These are phyloP conservation scores for Andrena camellia DNA, from an alignment of 2,888 invertebrate genomes.

Conservation along the genomic window DNA sequence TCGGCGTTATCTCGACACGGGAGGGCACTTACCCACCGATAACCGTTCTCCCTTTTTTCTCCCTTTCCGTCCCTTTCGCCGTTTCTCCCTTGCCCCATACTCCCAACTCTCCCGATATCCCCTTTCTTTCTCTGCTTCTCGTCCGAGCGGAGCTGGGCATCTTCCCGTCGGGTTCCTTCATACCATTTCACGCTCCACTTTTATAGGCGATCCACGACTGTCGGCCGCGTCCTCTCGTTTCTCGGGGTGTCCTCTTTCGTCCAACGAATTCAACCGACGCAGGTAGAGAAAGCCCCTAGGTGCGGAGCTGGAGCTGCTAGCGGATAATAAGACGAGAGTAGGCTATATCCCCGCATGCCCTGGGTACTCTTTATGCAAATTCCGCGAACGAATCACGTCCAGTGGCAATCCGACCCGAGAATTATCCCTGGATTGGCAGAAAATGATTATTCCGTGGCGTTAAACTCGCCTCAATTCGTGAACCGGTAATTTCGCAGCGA, in stretches of 20 bases:
- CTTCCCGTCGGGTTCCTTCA: neutral
- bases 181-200: conserved; percentile 1
- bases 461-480: conserved; percentile 61
- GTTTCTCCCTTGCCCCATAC: neutral
- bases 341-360: conserved; percentile 55
- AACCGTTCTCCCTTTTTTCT: conserved; percentile 72
- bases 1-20: conserved; percentile 84
- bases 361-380: conserved; percentile 74
- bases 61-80: conserved; percentile 34
- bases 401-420: conserved; percentile 64
- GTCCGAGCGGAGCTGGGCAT: neutral
- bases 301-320: conserved; percentile 32
- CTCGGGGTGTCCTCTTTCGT: neutral
- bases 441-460: conserved; percentile 70
- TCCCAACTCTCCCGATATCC: neutral
- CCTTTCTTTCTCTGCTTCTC: neutral
- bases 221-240: neutral
- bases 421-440: conserved; percentile 64
- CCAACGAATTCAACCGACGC: neutral
- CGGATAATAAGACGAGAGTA: conserved; percentile 57
- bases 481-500: conserved; percentile 55
- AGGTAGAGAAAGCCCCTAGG: conserved; percentile 19
- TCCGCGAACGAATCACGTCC: conserved; percentile 62
- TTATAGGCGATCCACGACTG: neutral
- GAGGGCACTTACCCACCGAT: conserved; percentile 84